Evolutionary conservation across 2,113 vertebrate genomes (phyloP).

Genomic region (Narcine bancroftii): DNA sequence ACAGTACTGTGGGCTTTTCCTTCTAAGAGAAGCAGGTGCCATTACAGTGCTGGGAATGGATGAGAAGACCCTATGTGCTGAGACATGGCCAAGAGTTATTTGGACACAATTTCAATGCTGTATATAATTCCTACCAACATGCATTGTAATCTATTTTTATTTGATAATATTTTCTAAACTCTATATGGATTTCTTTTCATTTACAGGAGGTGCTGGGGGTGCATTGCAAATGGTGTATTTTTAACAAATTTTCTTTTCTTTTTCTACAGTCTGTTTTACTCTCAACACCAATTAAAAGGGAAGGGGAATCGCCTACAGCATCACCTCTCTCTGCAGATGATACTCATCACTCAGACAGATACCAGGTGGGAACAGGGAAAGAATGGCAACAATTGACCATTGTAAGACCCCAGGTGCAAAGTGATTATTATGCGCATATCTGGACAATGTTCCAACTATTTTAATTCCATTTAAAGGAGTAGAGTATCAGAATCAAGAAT

Average conservation of each 20-base stretch:
- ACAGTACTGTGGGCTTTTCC: background rate
- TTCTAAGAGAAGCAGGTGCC: background rate
- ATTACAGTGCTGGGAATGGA: background rate
- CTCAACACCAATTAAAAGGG: constrained; percentile 96
- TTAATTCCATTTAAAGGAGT: background rate
- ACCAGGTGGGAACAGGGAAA: constrained; percentile 75
- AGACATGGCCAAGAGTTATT: background rate
- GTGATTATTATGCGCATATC: background rate
- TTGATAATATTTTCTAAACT: constrained; percentile 3
- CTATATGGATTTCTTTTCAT: background rate
- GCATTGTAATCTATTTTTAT: background rate
- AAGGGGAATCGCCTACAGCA: constrained; percentile 93
- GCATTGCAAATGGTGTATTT: background rate
- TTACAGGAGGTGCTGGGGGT: background rate
- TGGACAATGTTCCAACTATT: background rate
- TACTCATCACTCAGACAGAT: constrained; percentile 98
- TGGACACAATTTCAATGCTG: background rate
- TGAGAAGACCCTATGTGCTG: background rate
- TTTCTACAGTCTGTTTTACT: constrained; percentile 82
- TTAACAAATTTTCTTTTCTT: background rate
- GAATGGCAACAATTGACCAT: background rate
- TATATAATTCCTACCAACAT: background rate
- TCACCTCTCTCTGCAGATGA: constrained; percentile 95
- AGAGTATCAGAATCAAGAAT: background rate
- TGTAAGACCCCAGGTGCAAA: constrained; percentile 1